Percentiles rank a stretch among this genome's conserved stretches.
phyloP scores from a whole-genome alignment of 2,113 vertebrate genomes.

The Mustelus asterias region DNA sequence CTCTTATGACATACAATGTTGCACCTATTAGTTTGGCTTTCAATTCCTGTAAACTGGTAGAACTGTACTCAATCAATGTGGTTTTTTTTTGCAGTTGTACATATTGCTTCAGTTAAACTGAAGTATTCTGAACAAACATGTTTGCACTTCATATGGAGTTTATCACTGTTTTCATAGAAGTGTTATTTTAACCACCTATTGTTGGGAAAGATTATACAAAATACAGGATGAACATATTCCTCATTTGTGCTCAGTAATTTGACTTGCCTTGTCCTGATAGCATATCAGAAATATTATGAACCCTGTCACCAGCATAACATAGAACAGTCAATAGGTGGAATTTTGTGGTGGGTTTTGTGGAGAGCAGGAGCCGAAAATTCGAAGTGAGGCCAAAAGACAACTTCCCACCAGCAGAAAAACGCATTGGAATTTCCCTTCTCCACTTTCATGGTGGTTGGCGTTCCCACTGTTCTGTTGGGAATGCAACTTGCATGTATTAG shows the following conservation, averaged over 20 bases:
- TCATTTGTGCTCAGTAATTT: background rate
- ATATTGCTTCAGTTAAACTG: background rate
- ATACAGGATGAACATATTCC: background rate
- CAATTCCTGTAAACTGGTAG: background rate
- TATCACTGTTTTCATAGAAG: background rate
- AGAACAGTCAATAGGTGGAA: background rate
- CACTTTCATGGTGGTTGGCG: too few relatives aligned
- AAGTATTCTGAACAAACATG: background rate
- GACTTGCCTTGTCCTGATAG: background rate
- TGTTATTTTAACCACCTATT: background rate
- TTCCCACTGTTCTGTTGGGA: too few relatives aligned
- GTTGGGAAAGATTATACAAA: background rate
- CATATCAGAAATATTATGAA: background rate
- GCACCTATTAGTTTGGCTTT: background rate
- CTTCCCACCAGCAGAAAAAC: too few relatives aligned
- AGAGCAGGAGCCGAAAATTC: too few relatives aligned
- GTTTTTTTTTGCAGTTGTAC: background rate
- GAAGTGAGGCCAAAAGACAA: too few relatives aligned
- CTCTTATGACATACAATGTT: background rate
- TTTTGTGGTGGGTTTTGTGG: too few relatives aligned
- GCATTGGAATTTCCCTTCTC: too few relatives aligned
- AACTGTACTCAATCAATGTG: background rate
- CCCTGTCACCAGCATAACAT: background rate
- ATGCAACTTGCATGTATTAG: too few relatives aligned
- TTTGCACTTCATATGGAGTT: background rate